Evolutionary conservation across 1,140 invertebrate genomes (phyloP).

Genomic region (Zaprionus tsacasi): DNA sequence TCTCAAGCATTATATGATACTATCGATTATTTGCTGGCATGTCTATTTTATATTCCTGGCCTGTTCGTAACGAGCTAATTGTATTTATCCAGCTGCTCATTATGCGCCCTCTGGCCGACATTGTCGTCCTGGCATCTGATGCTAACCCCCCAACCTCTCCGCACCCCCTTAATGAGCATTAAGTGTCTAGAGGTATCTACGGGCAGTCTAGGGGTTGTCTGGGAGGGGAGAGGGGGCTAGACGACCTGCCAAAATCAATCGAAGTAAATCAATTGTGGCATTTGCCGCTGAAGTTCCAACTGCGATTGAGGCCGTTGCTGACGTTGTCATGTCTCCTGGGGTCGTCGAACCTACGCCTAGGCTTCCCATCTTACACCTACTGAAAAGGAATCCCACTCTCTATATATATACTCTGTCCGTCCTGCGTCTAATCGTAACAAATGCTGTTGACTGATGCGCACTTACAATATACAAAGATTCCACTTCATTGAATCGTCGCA

Average conservation of each 20-base stretch:
- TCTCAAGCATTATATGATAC: background rate
- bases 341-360: conserved; percentile 32
- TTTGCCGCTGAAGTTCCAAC: conserved; percentile 33
- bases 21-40: conserved; percentile 11
- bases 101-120: conserved; percentile 9
- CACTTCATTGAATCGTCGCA: conserved; percentile 70
- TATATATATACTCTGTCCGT: background rate
- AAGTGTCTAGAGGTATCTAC: background rate
- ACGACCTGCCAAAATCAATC: conserved; percentile 64
- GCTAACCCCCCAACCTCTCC: too few relatives aligned
- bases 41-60: conserved; percentile 11
- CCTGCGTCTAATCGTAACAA: conserved; percentile 61
- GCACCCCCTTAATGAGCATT: conserved; percentile 30
- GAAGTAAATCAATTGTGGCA: conserved; percentile 78
- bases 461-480: conserved; percentile 44
- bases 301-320: conserved; percentile 9
- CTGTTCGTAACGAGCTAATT: conserved; percentile 39
- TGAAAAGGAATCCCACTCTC: background rate
- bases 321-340: conserved; percentile 40
- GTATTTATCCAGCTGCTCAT: conserved; percentile 21
- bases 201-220: too few relatives aligned
- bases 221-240: background rate
- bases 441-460: conserved; percentile 65
- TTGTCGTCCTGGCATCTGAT: conserved; percentile 10
- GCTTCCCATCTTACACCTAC: background rate